phyloP scores from a whole-genome alignment of 2,888 invertebrate genomes.

The Meiosimyza decipiens region DNA sequence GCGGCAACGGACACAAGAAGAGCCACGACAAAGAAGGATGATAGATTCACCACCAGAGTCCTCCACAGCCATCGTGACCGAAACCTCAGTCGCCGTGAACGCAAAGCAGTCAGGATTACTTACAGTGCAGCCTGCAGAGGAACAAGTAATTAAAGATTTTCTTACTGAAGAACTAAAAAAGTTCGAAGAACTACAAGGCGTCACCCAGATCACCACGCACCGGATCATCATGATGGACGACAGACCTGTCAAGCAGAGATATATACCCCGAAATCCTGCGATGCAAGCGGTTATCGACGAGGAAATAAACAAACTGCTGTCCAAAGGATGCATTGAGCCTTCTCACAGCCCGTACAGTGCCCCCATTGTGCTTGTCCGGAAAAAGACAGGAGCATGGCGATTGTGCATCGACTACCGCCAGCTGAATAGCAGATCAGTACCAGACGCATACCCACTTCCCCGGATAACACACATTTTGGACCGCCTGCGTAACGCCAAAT shows the following conservation, averaged over 20 bases:
- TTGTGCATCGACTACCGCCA: constrained; percentile 37
- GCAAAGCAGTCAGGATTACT: too few relatives aligned
- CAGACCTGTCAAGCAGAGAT: constrained; percentile 19
- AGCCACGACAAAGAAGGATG: too few relatives aligned
- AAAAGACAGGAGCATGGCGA: constrained; percentile 37
- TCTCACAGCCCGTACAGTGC: constrained; percentile 36
- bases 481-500: constrained; percentile 26
- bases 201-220: neutral
- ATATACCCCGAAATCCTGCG: constrained; percentile 36
- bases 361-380: constrained; percentile 31
- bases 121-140: too few relatives aligned
- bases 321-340: constrained; percentile 27
- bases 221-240: constrained; percentile 29
- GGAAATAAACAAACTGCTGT: constrained; percentile 31
- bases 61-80: too few relatives aligned
- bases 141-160: neutral
- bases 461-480: constrained; percentile 31
- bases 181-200: constrained; percentile 1
- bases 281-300: constrained; percentile 31
- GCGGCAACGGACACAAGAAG: too few relatives aligned
- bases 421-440: neutral
- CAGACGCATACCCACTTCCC: constrained; percentile 34
- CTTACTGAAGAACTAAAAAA: neutral
- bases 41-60: too few relatives aligned
- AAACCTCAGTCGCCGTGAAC: too few relatives aligned